Conservation (phyloP, 2,797 vertebrate species). For the Caiman crocodilus region DNA sequence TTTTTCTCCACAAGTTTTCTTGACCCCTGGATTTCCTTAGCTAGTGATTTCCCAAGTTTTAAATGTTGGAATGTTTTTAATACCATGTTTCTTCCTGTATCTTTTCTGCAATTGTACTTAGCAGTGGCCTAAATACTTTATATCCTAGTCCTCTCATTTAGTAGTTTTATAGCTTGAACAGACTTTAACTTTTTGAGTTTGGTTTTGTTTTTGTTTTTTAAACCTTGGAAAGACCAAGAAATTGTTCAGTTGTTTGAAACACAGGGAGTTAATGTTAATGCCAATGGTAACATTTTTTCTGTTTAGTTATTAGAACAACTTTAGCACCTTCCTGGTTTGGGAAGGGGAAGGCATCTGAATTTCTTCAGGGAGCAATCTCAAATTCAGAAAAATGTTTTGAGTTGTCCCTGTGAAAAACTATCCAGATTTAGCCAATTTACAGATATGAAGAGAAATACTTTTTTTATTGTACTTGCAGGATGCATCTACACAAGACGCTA, state of each 20-base stretch:
- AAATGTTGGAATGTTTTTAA: background rate
- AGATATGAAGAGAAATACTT: background rate
- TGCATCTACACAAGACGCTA: background rate
- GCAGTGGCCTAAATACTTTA: background rate
- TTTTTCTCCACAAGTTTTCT: background rate
- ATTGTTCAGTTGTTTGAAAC: background rate
- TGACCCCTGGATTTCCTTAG: background rate
- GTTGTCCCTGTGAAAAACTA: background rate
- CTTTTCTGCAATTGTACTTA: background rate
- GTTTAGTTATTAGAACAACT: constrained; percentile 6
- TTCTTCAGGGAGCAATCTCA: background rate
- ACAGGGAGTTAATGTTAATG: background rate
- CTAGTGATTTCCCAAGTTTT: background rate
- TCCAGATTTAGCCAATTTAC: background rate
- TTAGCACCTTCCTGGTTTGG: background rate
- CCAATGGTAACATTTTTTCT: background rate
- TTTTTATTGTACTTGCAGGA: background rate
- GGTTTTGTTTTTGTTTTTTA: background rate
- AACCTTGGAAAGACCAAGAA: background rate
- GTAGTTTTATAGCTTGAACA: background rate
- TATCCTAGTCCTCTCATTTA: background rate
- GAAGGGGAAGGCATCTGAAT: background rate
- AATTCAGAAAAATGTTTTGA: background rate
- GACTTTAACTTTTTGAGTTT: background rate
- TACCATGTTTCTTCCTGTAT: background rate